These are phyloP conservation scores for Glomeris maerens DNA, from an alignment of 1,140 invertebrate species.

Conservation along the genomic window DNA sequence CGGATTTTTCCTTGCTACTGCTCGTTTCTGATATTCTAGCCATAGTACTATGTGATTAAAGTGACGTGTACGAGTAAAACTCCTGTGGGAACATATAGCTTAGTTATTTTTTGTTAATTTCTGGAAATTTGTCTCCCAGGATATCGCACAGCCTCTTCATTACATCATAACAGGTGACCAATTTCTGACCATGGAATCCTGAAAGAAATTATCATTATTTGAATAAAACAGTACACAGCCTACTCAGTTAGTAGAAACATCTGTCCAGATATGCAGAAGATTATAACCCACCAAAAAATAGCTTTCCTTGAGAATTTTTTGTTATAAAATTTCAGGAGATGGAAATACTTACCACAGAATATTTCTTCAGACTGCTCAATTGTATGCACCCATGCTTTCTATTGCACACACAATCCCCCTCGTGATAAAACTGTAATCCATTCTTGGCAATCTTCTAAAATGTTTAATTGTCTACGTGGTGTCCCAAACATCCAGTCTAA, in stretches of 20 bases:
- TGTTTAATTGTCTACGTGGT: not conserved
- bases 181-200: not conserved
- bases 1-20: not conserved
- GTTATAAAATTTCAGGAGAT: not conserved
- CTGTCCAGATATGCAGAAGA: no score
- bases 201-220: not conserved
- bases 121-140: not conserved
- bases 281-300: no score
- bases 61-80: not conserved
- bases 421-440: not conserved
- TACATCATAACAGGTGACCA: not conserved
- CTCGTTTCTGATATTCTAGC: not conserved
- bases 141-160: not conserved
- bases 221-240: not conserved
- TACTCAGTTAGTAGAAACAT: no score
- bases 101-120: not conserved
- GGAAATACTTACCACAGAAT: not conserved
- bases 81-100: slow-evolving; percentile 3
- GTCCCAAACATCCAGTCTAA: not conserved
- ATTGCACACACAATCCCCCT: not conserved
- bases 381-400: slow-evolving; percentile 1
- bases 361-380: not conserved
- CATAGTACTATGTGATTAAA: not conserved
- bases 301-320: no score
- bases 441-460: not conserved